Evolutionary conservation across 2,888 invertebrate genomes (phyloP).

Genomic region (Sthenelais limicola): DNA sequence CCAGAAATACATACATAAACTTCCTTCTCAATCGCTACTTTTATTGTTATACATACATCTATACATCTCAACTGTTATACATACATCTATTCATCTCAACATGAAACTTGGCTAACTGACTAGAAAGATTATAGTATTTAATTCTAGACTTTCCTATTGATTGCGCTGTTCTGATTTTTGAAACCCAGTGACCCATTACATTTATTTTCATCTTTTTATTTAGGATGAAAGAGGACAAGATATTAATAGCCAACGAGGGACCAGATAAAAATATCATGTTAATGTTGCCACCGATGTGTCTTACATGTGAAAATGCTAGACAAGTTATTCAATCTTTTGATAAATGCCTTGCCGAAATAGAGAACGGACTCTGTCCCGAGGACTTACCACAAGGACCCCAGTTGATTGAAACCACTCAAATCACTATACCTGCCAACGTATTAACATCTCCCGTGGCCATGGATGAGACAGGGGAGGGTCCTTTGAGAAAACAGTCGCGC

Average conservation of each 20-base stretch:
- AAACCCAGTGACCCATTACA: no score
- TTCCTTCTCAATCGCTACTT: no score
- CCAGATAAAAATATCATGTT: conserved; percentile 63
- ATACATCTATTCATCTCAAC: no score
- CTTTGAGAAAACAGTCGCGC: not conserved
- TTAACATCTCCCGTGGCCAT: no score
- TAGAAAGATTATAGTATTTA: no score
- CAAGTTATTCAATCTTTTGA: conserved; percentile 60
- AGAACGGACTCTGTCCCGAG: conserved; percentile 45
- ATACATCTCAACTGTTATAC: no score
- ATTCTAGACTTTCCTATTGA: no score
- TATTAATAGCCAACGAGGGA: conserved; percentile 62
- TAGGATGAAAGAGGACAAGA: conserved; percentile 60
- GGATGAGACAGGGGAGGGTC: no score
- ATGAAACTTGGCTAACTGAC: no score
- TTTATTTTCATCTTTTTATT: conserved; percentile 23
- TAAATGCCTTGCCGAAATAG: conserved; percentile 54
- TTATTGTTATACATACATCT: no score
- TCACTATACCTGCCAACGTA: conserved; percentile 29
- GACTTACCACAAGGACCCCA: not conserved
- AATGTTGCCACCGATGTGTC: conserved; percentile 64
- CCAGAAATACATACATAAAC: no score
- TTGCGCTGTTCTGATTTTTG: no score
- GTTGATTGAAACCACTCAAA: conserved; percentile 9
- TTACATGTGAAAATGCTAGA: conserved; percentile 64